Evolutionary conservation across 1,140 invertebrate species (phyloP).

Genomic region (Lordiphosa mommai): DNA sequence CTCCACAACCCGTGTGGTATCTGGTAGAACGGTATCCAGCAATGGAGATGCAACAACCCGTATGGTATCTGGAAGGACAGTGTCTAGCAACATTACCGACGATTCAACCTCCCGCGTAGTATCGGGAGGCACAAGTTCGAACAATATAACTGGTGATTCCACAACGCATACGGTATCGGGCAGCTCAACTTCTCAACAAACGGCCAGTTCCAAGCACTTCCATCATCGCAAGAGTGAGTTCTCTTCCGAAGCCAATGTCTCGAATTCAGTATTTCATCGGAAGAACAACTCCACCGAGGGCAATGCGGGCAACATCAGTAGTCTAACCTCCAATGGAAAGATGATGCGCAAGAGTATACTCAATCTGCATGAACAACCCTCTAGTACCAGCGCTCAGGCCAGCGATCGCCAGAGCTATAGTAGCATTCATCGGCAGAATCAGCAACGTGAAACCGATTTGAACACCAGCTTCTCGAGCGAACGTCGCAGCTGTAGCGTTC

Average conservation of each 20-base stretch:
- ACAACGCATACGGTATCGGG: slow-evolving; percentile 9
- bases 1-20: slow-evolving; percentile 13
- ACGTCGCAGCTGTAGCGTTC: slow-evolving; percentile 85
- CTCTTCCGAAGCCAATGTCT: slow-evolving; percentile 86
- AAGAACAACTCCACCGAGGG: slow-evolving; percentile 81
- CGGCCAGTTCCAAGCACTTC: slow-evolving; percentile 58
- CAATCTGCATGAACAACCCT: slow-evolving; percentile 86
- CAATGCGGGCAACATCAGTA: slow-evolving; percentile 80
- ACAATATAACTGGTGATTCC: slow-evolving; percentile 10
- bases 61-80: too few relatives aligned
- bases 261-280: slow-evolving; percentile 88
- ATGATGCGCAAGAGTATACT: slow-evolving; percentile 89
- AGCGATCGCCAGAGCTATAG: slow-evolving; percentile 87
- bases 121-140: background rate
- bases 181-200: slow-evolving; percentile 23
- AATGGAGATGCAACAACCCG: background rate
- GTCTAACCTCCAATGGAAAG: slow-evolving; percentile 87
- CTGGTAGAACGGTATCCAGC: slow-evolving; percentile 11
- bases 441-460: slow-evolving; percentile 77
- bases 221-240: slow-evolving; percentile 86
- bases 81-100: too few relatives aligned
- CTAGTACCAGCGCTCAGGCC: slow-evolving; percentile 35
- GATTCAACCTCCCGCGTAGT: slow-evolving; percentile 10
- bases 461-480: slow-evolving; percentile 78
- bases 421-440: slow-evolving; percentile 85